Conservation (phyloP, 2,888 invertebrate species). For the Lasioglossum marginatum region DNA sequence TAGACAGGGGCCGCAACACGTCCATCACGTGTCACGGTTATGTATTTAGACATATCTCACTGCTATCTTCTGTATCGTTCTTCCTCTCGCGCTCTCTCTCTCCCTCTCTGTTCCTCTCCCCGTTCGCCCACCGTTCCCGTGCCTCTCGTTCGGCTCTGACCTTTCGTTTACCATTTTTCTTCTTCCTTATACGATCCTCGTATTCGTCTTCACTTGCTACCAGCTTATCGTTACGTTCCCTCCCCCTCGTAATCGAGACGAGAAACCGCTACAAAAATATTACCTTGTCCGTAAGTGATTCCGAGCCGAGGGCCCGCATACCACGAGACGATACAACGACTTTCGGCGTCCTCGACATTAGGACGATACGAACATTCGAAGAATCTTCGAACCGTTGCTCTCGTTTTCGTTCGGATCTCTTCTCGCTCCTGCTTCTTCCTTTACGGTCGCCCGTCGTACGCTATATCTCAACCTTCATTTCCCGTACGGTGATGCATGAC, state of each 20-base stretch:
- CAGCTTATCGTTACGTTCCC: constrained; percentile 42
- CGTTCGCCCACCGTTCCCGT: not conserved
- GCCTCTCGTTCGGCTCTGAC: constrained; percentile 30
- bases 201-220: constrained; percentile 63
- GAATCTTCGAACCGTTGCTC: not conserved
- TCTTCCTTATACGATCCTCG: constrained; percentile 42
- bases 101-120: constrained; percentile 3
- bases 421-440: constrained; percentile 19
- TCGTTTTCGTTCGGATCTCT: not conserved
- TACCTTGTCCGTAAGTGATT: constrained; percentile 13
- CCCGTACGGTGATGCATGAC: constrained; percentile 80
- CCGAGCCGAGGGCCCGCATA: not conserved
- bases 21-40: constrained; percentile 83
- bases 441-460: constrained; percentile 44
- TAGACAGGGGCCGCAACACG: constrained; percentile 82
- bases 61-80: constrained; percentile 69
- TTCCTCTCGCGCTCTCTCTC: constrained; percentile 48
- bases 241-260: constrained; percentile 35
- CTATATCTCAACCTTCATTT: constrained; percentile 81
- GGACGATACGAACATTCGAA: not conserved
- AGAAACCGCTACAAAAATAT: constrained; percentile 24
- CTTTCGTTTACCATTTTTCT: constrained; percentile 53
- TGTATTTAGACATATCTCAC: constrained; percentile 83
- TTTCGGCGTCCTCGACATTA: not conserved
- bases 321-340: not conserved